phyloP scores from a whole-genome alignment of 2,113 vertebrate genomes.

The Gymnogyps californianus region DNA sequence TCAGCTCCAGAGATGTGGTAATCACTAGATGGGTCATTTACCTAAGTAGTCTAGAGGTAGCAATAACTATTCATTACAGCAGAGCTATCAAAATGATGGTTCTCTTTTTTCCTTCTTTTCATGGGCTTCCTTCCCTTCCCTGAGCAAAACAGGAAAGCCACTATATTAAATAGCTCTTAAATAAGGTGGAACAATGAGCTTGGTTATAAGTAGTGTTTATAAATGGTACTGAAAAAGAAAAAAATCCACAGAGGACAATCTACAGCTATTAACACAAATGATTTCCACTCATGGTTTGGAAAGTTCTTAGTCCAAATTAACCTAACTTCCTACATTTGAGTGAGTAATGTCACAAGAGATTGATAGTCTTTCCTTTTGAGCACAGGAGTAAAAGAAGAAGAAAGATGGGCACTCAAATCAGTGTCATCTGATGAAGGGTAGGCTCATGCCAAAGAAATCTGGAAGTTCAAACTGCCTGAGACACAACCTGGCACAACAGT shows the following conservation, averaged over 20 bases:
- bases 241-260: not conserved
- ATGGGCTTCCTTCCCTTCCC: not conserved
- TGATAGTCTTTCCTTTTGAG: not conserved
- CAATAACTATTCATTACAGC: not conserved
- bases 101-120: not conserved
- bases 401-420: not conserved
- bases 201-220: not conserved
- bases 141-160: not conserved
- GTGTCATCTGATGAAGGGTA: not conserved
- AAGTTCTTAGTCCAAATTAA: not conserved
- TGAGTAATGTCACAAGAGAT: not conserved
- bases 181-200: not conserved
- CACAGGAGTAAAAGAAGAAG: not conserved
- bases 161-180: not conserved
- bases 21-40: slow-evolving; percentile 23
- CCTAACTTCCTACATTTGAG: not conserved
- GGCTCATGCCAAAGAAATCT: not conserved
- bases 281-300: not conserved
- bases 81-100: not conserved
- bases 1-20: not conserved
- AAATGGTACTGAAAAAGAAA: not conserved
- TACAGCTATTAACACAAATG: not conserved
- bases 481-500: not conserved
- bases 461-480: not conserved
- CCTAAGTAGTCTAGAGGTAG: not conserved